Evolutionary conservation across 2,888 invertebrate species (phyloP).

Genomic region (Dryocosmus kuriphilus): DNA sequence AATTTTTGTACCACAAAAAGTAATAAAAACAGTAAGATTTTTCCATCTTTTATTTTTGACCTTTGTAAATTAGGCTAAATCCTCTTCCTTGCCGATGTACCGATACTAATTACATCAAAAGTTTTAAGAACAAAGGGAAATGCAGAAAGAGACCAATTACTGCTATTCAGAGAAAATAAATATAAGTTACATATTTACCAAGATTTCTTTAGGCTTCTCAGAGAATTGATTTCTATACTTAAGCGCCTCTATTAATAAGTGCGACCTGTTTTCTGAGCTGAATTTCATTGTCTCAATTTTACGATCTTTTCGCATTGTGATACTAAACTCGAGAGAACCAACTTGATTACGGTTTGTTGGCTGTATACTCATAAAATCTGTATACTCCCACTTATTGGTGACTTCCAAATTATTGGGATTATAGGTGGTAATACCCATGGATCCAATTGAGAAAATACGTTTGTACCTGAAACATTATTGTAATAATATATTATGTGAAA

Average conservation of each 20-base stretch:
- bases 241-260: slow-evolving; percentile 94
- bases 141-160: too few species aligned
- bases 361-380: slow-evolving; percentile 87
- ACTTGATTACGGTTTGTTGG: slow-evolving; percentile 79
- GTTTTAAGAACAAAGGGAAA: too few species aligned
- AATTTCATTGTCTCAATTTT: slow-evolving; percentile 97
- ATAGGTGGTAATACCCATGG: slow-evolving; percentile 97
- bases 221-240: slow-evolving; percentile 88
- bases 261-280: slow-evolving; percentile 95
- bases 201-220: slow-evolving; percentile 88
- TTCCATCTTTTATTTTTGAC: too few species aligned
- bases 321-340: slow-evolving; percentile 85
- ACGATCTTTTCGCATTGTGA: slow-evolving; percentile 92
- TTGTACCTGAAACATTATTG: slow-evolving; percentile 85
- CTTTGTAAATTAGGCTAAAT: too few species aligned
- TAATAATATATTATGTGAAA: background rate
- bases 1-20: too few species aligned
- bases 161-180: background rate
- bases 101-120: too few species aligned
- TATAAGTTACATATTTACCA: slow-evolving; percentile 79
- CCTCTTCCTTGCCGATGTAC: too few species aligned
- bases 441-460: slow-evolving; percentile 97
- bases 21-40: too few species aligned
- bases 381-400: slow-evolving; percentile 95
- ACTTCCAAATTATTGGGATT: slow-evolving; percentile 93